Conservation (phyloP, 2,797 vertebrate genomes). For the Lacerta agilis region DNA sequence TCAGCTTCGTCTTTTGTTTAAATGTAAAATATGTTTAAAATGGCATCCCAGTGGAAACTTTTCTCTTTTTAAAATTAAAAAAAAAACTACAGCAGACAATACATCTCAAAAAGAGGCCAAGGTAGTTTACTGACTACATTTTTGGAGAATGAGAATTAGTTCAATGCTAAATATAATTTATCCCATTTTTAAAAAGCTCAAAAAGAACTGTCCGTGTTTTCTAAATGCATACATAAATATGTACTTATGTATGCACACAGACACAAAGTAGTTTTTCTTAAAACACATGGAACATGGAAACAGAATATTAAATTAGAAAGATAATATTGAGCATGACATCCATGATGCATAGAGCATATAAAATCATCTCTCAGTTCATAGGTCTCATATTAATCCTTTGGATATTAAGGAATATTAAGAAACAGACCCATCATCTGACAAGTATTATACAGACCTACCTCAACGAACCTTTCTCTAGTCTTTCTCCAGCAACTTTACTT, state of each 20-base stretch:
- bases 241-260: not conserved
- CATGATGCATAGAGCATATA: not conserved
- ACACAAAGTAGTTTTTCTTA: constrained; percentile 4
- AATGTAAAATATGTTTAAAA: not conserved
- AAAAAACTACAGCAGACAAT: not conserved
- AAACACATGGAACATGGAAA: not conserved
- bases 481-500: not conserved
- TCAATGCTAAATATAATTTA: not conserved
- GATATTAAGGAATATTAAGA: not conserved
- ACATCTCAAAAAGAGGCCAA: not conserved
- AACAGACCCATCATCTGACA: not conserved
- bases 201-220: not conserved
- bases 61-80: not conserved
- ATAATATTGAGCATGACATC: not conserved
- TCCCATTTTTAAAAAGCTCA: not conserved
- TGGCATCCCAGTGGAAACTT: not conserved
- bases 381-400: not conserved
- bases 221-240: constrained; percentile 25
- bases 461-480: not conserved
- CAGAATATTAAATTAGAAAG: not conserved
- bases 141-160: constrained; percentile 16
- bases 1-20: constrained; percentile 6
- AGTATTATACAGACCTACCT: not conserved
- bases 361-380: constrained; percentile 7
- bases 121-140: not conserved